Conservation (phyloP, 2,113 vertebrate species). For the Sinocyclocheilus rhinocerous region DNA sequence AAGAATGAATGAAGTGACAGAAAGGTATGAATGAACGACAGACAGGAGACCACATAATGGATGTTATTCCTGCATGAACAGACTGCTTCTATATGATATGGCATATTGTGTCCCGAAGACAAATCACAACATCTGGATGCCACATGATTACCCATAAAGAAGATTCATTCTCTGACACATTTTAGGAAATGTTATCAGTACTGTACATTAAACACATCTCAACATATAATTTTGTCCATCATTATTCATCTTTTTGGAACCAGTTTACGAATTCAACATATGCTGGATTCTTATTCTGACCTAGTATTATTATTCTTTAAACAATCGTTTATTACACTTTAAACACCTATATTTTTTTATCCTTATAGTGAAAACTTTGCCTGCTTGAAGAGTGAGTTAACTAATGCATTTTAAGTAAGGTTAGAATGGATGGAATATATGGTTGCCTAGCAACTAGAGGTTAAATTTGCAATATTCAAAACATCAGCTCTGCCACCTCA, state of each 20-base stretch:
- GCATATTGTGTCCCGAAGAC: background rate
- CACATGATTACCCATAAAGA: background rate
- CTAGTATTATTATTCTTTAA: background rate
- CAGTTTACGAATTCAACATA: background rate
- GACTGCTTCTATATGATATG: background rate
- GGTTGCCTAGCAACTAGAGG: background rate
- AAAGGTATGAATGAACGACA: conserved; percentile 14
- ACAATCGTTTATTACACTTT: background rate
- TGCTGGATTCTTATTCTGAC: background rate
- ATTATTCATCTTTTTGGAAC: background rate
- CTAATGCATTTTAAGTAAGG: background rate
- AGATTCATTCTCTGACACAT: background rate
- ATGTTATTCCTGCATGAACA: conserved; percentile 16
- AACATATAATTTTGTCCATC: background rate
- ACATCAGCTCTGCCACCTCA: background rate
- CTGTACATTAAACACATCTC: background rate
- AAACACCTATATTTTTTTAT: background rate
- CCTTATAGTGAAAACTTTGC: background rate
- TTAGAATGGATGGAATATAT: background rate
- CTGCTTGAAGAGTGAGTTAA: background rate
- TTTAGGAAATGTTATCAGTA: background rate
- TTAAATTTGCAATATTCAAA: background rate
- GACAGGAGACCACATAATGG: background rate
- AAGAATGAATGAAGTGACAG: conserved; percentile 41
- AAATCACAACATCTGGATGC: background rate